Base-by-base conservation (phyloP, 1,140 invertebrate genomes). In the Vanessa atalanta region DNA sequence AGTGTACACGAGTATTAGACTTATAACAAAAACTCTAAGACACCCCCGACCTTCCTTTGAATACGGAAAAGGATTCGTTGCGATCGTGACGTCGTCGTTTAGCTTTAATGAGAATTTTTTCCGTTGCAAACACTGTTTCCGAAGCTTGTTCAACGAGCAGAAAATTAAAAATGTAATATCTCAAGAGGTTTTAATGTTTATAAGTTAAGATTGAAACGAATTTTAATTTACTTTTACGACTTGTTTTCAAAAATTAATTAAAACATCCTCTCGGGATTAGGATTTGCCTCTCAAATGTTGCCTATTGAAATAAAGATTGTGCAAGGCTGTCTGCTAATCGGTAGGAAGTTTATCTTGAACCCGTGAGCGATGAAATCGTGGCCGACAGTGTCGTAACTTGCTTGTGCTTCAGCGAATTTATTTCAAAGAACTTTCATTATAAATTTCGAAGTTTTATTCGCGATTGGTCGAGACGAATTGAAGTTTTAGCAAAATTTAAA, bases 81-180 rank as follows among this genome's bases (percentile, higher is more conserved):
- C 64, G 76, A 75, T 77, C 66, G 66, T 61, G 66, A 79, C 78
- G 83, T 83, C 73, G 80, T 80, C 75, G 81, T 86, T 83, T 79
- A 73, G 69, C 73, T 83, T 80, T 84, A 81, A 86, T 84, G 81
- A 80, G 80, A 80, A 82, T 81, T 87, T 82, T 53, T 82, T 77
- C 77, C 71, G 70, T 71, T 70, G 80, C 72, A 88, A 88, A 86
- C 81, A 85, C 31, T 85, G 83, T 79, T 81, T 63, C 78, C 77
- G 84, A 85, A 85, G 81, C 82, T 82, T 83, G 83, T 65, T 82
- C 82, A 84, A 81, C 83, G 74, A 79, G 83, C 81, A 83, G 87
- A 89, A 88, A 89, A 89, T 89, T 88, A 87, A 84, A 85, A 85
- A 83, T 81, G 83, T 86, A 80, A 84, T 81, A 79, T 70, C 78